Conservation (phyloP, 2,888 invertebrate species). For the Volucella bombylans region DNA sequence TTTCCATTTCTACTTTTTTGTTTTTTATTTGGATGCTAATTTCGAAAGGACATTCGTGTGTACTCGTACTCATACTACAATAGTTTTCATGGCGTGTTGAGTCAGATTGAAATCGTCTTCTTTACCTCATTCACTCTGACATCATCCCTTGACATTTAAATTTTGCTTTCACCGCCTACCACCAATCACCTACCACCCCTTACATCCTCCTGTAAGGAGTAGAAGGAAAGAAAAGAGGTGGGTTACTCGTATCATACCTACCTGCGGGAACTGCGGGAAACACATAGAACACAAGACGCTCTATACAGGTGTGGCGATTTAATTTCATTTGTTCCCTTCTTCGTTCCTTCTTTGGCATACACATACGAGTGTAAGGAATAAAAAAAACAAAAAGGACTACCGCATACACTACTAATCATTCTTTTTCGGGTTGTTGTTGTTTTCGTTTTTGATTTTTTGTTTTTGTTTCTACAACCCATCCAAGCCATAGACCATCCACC, state of each 20-base stretch:
- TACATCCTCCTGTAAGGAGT: not conserved
- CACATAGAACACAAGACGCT: not conserved
- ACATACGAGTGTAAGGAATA: too few relatives aligned
- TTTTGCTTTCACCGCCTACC: not conserved
- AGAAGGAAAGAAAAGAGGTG: not conserved
- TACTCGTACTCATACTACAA: not conserved
- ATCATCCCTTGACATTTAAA: constrained; percentile 47
- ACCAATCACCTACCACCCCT: not conserved
- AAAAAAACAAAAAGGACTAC: not conserved
- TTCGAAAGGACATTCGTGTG: constrained; percentile 16
- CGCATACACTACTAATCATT: constrained; percentile 31
- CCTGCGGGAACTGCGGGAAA: constrained; percentile 11
- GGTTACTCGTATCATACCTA: not conserved
- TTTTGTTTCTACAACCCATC: constrained; percentile 9
- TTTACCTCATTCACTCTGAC: constrained; percentile 23
- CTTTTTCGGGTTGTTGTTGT: constrained; percentile 15
- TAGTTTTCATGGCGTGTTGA: not conserved
- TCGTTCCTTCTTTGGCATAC: constrained; percentile 9
- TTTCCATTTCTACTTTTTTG: not conserved
- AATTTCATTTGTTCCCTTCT: constrained; percentile 38
- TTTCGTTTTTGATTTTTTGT: constrained; percentile 34
- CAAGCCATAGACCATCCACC: constrained; percentile 2
- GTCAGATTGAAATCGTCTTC: not conserved
- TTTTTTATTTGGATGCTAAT: constrained; percentile 1
- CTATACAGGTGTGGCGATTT: constrained; percentile 62